Conservation (phyloP, 2,113 vertebrate genomes). For the Zosterops lateralis region DNA sequence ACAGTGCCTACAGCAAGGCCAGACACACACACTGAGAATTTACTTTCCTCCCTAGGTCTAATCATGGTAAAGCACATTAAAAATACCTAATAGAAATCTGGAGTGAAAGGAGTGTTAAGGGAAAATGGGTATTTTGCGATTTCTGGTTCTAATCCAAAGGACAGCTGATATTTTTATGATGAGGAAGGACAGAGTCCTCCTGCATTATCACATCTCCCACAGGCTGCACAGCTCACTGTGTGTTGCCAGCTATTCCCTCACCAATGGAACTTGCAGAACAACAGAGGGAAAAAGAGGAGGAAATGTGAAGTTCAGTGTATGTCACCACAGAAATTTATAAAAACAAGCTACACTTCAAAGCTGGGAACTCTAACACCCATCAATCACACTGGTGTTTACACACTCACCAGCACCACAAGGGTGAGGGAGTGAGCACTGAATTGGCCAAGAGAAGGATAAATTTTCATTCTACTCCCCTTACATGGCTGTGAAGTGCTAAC, state of each 20-base stretch:
- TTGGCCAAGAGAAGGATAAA: not conserved
- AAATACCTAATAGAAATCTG: accelerated
- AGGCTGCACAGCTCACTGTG: not conserved
- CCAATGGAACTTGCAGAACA: not conserved
- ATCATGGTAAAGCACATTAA: not conserved
- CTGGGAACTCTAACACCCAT: not conserved
- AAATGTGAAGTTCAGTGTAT: not conserved
- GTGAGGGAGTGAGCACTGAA: not conserved
- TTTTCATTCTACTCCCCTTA: not conserved
- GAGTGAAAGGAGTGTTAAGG: not conserved
- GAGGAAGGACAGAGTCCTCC: not conserved
- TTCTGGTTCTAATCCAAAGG: not conserved
- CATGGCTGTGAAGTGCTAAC: not conserved
- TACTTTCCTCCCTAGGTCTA: not conserved
- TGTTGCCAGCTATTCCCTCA: not conserved
- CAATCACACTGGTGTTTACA: not conserved
- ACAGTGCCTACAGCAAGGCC: not conserved
- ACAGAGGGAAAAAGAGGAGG: not conserved
- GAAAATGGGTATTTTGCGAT: not conserved
- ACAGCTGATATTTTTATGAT: not conserved
- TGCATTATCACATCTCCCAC: not conserved
- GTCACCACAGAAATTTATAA: not conserved
- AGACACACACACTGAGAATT: accelerated
- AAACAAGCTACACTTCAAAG: not conserved
- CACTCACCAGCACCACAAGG: not conserved